Evolutionary conservation across 2,888 invertebrate genomes (phyloP), one percentile per base, ranked within the genome.

Genomic region (Gibbula magus): DNA sequence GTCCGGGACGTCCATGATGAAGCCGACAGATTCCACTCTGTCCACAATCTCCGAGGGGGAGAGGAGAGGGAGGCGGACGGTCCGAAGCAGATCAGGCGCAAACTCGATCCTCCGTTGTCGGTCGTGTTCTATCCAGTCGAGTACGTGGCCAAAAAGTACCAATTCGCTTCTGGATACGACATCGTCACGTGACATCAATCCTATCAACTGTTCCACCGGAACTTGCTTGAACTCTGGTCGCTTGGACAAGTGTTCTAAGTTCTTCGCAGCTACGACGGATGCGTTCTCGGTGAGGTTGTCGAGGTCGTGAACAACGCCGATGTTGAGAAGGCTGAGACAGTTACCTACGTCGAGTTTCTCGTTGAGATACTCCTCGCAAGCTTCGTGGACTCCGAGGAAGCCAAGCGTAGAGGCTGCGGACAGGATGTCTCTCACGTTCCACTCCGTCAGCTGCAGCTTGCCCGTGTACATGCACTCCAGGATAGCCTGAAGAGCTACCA

Each of bases 381-480:
- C 87, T 32, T 88, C 87, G 25, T 88, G 81, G 18, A 89, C 82
- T 8, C 84, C 73, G 35, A 83, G 87, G 79, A 88, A 86, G 8
- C 86, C 87, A 0, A 89, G 76, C 13, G 77, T 73, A 13, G 82
- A 39, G 0, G 88, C 85, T 8, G 88, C 85, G 10, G 80, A 70
- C n/a, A 89, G 75, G 2, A 89, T 75, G 18, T 87, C 86, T 35
- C 84, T 84, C 0, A 88, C 85, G 66, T 86, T 88, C 2, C 67
- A 75, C 2, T 86, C 87, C 18, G 85, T 85, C 0, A 89, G 75
- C 74, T 82, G 80, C 3, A 89, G 78, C 77, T 83, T 83, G 20
- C 88, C 89, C 0, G 89, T 88, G 75, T 89, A 89, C 87, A 89
- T 87, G 20, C 87, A 87, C 53, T 87, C 85, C 16, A 89, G 61